Conservation (phyloP, 2,797 vertebrate species). For the Lepilemur septentrionalis region DNA sequence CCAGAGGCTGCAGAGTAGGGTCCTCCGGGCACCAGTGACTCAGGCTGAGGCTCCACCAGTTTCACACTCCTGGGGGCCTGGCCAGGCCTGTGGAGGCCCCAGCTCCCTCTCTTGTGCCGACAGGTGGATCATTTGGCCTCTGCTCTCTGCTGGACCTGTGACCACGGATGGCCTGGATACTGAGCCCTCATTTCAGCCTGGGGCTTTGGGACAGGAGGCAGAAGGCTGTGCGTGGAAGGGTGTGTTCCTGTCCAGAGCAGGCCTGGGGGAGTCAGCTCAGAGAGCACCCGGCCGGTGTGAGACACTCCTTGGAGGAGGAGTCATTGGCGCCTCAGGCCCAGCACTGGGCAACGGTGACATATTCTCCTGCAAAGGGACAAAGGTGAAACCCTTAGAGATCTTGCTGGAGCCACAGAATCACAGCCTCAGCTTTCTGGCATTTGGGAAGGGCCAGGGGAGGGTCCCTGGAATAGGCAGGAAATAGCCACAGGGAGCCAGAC, state of each 20-base stretch:
- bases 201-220: background rate
- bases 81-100: background rate
- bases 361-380: background rate
- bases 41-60: background rate
- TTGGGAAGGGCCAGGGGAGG: rapidly evolving
- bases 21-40: background rate
- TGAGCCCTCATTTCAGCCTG: rapidly evolving
- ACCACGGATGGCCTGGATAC: background rate
- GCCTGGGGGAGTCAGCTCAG: background rate
- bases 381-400: background rate
- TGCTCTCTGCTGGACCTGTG: background rate
- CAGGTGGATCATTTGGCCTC: background rate
- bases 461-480: background rate
- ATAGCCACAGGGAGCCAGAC: background rate
- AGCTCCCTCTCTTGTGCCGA: background rate
- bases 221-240: background rate
- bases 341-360: background rate
- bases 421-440: background rate
- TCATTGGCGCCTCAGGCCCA: background rate
- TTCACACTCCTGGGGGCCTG: background rate
- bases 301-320: background rate
- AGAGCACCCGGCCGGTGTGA: background rate
- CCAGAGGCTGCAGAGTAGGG: background rate
- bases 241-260: background rate
- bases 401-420: background rate